Percentiles rank a stretch among this genome's conserved stretches.
phyloP scores from a whole-genome alignment of 2,113 vertebrate species.

The Triplophysa siluroides region DNA sequence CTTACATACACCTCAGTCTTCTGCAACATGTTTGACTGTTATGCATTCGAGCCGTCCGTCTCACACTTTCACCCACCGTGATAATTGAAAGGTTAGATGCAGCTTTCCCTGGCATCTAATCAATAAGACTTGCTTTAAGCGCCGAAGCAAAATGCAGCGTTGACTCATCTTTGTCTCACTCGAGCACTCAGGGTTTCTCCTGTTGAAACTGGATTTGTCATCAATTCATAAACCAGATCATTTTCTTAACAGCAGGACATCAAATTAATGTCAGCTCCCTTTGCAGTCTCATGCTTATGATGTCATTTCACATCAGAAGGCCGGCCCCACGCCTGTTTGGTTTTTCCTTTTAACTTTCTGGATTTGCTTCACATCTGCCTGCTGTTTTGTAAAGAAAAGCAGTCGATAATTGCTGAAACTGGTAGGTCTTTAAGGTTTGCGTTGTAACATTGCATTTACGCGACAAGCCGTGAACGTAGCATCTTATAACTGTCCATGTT shows the following conservation, averaged over 20 bases:
- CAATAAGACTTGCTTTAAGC: conserved; percentile 32
- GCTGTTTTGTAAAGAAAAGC: conserved; percentile 9
- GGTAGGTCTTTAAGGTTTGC: neutral
- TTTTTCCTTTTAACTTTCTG: neutral
- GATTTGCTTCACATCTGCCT: neutral
- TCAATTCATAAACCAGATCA: conserved; percentile 31
- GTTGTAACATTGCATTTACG: neutral
- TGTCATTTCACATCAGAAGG: conserved; percentile 22
- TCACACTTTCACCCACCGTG: conserved; percentile 6
- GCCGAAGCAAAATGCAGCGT: conserved; percentile 14
- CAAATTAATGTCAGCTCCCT: conserved; percentile 24
- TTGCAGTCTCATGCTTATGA: conserved; percentile 14
- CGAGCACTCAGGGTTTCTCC: conserved; percentile 21
- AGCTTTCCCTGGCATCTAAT: conserved; percentile 31
- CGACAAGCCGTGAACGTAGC: too few relatives aligned
- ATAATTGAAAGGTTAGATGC: conserved; percentile 45
- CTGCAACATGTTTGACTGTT: conserved; percentile 17
- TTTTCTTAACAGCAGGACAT: conserved; percentile 37
- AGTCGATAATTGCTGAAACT: conserved; percentile 27
- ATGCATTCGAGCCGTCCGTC: conserved; percentile 32
- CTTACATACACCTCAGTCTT: neutral
- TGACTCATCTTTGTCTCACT: conserved; percentile 34
- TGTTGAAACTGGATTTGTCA: conserved; percentile 36
- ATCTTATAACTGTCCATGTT: neutral
- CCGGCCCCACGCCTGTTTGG: neutral